Percentiles rank a stretch among this genome's conserved stretches.
These are phyloP conservation scores for Aelia acuminata DNA, from an alignment of 2,888 invertebrate species.

Conservation along the genomic window DNA sequence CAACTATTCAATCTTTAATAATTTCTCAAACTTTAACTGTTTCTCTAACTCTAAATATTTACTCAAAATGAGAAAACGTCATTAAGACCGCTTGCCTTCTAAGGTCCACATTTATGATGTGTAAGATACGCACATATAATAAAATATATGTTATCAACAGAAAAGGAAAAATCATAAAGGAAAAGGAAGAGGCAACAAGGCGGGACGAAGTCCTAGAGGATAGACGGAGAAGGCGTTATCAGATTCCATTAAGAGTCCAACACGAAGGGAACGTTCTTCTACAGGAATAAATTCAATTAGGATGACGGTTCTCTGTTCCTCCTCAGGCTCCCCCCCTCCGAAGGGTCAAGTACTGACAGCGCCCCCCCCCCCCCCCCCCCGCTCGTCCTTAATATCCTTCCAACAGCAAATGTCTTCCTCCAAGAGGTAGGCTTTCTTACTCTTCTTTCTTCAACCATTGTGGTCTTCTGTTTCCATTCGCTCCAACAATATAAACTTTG, in stretches of 20 bases:
- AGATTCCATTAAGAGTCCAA: conserved; percentile 23
- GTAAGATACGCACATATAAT: too few relatives aligned
- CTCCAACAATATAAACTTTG: background rate
- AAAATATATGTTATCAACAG: too few relatives aligned
- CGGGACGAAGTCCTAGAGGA: background rate
- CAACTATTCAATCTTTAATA: too few relatives aligned
- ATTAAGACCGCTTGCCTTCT: too few relatives aligned
- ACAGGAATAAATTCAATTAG: conserved; percentile 31
- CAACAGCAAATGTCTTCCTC: background rate
- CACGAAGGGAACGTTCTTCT: conserved; percentile 18
- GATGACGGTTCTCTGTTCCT: background rate
- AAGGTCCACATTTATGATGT: too few relatives aligned
- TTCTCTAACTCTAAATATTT: too few relatives aligned
- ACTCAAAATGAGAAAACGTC: too few relatives aligned
- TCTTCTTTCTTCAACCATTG: background rate
- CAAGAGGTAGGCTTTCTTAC: background rate
- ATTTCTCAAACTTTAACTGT: too few relatives aligned
- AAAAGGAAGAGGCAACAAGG: background rate
- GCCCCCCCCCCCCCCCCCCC: background rate
- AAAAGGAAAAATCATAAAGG: background rate
- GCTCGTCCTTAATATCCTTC: conserved; percentile 19
- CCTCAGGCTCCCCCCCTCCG: background rate
- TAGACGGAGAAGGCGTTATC: background rate
- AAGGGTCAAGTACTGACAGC: conserved; percentile 16
- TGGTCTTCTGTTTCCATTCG: background rate